Conservation (phyloP, 2,113 vertebrate species). For the Naja naja region DNA sequence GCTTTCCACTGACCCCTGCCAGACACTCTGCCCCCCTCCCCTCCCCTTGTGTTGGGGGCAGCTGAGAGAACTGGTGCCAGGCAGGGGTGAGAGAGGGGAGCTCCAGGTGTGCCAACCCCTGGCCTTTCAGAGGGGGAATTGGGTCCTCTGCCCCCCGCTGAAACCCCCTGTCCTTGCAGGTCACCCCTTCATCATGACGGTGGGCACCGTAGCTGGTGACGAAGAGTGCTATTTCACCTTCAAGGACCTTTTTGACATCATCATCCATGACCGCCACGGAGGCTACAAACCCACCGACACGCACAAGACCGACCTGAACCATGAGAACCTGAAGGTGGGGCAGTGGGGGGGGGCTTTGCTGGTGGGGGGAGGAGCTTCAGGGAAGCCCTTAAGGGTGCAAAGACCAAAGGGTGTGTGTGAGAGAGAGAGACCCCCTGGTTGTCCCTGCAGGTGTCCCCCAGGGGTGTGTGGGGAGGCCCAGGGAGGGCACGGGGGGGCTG, state of each 20-base stretch:
- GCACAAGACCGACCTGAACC: slow-evolving; percentile 91
- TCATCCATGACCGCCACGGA: slow-evolving; percentile 89
- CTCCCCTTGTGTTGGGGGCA: background rate
- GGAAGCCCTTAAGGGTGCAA: background rate
- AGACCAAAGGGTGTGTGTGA: background rate
- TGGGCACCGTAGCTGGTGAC: slow-evolving; percentile 89
- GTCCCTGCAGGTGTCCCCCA: slow-evolving; percentile 58
- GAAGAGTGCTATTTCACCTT: slow-evolving; percentile 86
- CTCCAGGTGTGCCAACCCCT: background rate
- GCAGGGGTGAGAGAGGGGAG: background rate
- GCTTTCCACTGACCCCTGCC: background rate
- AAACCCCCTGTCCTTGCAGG: slow-evolving; percentile 61
- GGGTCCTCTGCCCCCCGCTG: background rate
- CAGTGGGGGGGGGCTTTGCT: background rate
- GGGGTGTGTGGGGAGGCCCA: fast-evolving
- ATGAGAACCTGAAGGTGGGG: slow-evolving; percentile 88
- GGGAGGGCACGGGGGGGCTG: background rate
- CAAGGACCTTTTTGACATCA: slow-evolving; percentile 86
- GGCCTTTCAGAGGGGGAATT: background rate
- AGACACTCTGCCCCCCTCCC: background rate
- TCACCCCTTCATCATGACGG: slow-evolving; percentile 95
- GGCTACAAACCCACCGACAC: slow-evolving; percentile 94
- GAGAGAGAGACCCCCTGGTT: too few species aligned
- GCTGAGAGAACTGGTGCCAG: background rate
- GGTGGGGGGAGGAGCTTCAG: background rate